A percentile compares a stretch with the other conserved stretches of the same genome.
These are phyloP conservation scores for Eumerus sabulonum DNA, from an alignment of 2,888 invertebrate species.

Conservation along the genomic window DNA sequence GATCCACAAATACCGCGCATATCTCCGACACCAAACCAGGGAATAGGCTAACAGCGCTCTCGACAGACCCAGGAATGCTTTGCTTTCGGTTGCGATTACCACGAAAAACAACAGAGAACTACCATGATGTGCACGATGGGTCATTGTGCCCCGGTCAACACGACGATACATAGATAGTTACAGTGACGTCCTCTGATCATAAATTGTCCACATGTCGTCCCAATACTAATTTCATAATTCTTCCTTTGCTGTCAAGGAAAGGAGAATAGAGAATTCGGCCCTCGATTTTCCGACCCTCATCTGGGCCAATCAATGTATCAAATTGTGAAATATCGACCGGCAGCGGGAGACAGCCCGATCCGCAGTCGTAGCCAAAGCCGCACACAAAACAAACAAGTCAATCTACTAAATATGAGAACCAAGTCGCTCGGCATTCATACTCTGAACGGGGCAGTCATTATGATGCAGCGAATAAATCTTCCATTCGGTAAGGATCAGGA, in stretches of 20 bases:
- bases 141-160: neutral
- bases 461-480: constrained; percentile 63
- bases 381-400: constrained; percentile 63
- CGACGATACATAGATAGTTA: constrained; percentile 4
- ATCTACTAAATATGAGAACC: constrained; percentile 62
- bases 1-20: constrained; percentile 36
- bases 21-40: constrained; percentile 3
- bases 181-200: constrained; percentile 39
- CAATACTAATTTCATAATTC: constrained; percentile 51
- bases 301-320: constrained; percentile 53
- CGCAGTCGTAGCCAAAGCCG: constrained; percentile 14
- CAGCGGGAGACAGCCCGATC: constrained; percentile 27
- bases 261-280: neutral
- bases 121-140: constrained; percentile 39
- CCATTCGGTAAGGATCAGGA: constrained; percentile 35
- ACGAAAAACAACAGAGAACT: constrained; percentile 13
- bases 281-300: constrained; percentile 13
- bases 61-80: constrained; percentile 21
- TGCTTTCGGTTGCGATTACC: constrained; percentile 11
- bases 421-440: constrained; percentile 6
- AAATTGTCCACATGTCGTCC: constrained; percentile 55
- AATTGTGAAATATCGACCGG: constrained; percentile 51
- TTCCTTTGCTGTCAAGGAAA: neutral
- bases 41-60: constrained; percentile 18
- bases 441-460: constrained; percentile 54